Evolutionary conservation across 2,113 vertebrate genomes (phyloP).

Genomic region (Dromiciops gliroides): DNA sequence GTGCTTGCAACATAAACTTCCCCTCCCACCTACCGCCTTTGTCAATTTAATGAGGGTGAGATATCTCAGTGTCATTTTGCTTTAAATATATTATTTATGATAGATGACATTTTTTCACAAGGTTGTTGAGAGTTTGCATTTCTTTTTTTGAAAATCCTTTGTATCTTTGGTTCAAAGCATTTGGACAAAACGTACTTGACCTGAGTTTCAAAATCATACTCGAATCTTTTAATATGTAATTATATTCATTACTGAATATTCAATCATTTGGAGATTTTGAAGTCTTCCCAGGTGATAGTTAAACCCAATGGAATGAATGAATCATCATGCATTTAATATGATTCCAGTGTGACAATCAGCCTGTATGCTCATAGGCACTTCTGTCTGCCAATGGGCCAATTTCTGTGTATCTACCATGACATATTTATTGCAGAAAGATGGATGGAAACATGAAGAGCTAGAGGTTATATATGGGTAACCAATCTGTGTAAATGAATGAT

Average conservation of each 20-base stretch:
- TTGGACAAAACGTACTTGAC: slow-evolving; percentile 15
- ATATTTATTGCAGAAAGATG: slow-evolving; percentile 16
- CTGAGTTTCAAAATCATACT: background rate
- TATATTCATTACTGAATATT: background rate
- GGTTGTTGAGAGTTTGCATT: background rate
- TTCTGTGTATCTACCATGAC: background rate
- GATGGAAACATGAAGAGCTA: background rate
- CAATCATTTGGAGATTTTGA: background rate
- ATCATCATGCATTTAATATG: background rate
- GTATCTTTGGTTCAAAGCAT: slow-evolving; percentile 1
- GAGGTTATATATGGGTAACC: background rate
- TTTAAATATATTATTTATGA: background rate
- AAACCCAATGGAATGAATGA: slow-evolving; percentile 10
- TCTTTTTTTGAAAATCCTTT: background rate
- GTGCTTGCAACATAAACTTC: background rate
- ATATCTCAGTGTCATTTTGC: background rate
- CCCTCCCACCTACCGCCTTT: background rate
- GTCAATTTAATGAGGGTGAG: background rate
- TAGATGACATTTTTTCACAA: background rate
- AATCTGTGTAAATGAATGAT: background rate
- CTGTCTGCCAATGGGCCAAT: background rate
- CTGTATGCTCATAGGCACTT: background rate
- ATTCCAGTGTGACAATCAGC: background rate
- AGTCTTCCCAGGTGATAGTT: slow-evolving; percentile 3
- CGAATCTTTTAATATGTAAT: slow-evolving; percentile 2